A percentile compares a stretch with the other conserved stretches of the same genome.
phyloP scores from a whole-genome alignment of 2,113 vertebrate genomes.

The Eolophus roseicapilla region DNA sequence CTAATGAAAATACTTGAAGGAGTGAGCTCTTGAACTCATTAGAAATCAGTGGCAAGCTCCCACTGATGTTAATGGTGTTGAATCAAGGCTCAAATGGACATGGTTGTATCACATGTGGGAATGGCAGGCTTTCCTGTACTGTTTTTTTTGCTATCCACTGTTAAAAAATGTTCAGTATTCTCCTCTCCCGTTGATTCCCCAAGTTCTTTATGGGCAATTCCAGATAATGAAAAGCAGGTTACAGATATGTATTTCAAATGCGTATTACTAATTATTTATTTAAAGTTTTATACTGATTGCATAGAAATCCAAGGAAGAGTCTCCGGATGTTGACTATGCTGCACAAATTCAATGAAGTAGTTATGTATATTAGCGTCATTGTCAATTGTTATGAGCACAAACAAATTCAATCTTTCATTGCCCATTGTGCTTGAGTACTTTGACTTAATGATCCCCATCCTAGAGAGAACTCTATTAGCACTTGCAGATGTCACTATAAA shows the following conservation, averaged over 20 bases:
- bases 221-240: constrained; percentile 41
- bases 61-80: not conserved
- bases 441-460: constrained; percentile 71
- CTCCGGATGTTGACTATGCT: constrained; percentile 61
- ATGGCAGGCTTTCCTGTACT: not conserved
- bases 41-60: not conserved
- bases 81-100: not conserved
- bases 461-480: constrained; percentile 64
- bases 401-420: constrained; percentile 71
- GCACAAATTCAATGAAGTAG: constrained; percentile 54
- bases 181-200: not conserved
- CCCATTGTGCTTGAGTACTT: constrained; percentile 69
- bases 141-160: not conserved
- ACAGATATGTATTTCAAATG: constrained; percentile 18
- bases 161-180: not conserved
- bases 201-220: constrained; percentile 20
- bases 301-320: constrained; percentile 45
- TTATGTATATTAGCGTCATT: constrained; percentile 50
- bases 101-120: not conserved
- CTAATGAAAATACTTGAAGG: not conserved
- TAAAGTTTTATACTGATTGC: constrained; percentile 67
- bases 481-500: constrained; percentile 71
- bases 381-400: constrained; percentile 63
- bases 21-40: not conserved
- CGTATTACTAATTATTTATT: constrained; percentile 26